A percentile compares a stretch with the other conserved stretches of the same genome.
Evolutionary conservation across 2,888 invertebrate species (phyloP).

Genomic region (Trachelus iudaicus): DNA sequence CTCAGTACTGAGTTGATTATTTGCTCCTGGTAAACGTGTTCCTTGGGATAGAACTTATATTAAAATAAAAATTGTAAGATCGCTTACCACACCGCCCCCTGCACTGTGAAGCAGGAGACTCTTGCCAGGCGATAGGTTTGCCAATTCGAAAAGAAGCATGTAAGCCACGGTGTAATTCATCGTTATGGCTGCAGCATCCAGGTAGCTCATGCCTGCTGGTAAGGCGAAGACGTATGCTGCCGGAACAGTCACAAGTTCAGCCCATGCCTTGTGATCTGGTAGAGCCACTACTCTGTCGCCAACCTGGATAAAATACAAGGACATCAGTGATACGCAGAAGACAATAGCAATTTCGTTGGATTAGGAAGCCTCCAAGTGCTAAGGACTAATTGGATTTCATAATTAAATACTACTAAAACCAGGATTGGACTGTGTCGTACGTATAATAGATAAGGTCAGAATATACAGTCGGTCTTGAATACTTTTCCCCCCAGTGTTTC

Average conservation of each 20-base stretch:
- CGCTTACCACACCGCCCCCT: slow-evolving; percentile 89
- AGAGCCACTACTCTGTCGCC: slow-evolving; percentile 86
- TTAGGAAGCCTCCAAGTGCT: no score
- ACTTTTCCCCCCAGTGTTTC: no score
- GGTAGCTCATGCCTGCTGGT: slow-evolving; percentile 78
- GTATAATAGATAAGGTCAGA: no score
- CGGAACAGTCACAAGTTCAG: slow-evolving; percentile 84
- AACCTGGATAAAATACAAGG: slow-evolving; percentile 67
- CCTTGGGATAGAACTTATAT: no score
- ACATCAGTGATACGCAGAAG: no score
- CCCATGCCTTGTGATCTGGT: slow-evolving; percentile 88
- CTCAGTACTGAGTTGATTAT: no score
- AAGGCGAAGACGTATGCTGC: slow-evolving; percentile 84
- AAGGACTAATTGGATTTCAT: no score
- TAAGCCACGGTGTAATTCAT: slow-evolving; percentile 90
- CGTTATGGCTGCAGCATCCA: slow-evolving; percentile 86
- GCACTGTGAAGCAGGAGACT: slow-evolving; percentile 86
- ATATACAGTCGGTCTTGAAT: no score
- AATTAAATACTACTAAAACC: no score
- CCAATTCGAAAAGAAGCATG: slow-evolving; percentile 86
- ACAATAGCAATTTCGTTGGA: no score
- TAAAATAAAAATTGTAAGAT: not conserved
- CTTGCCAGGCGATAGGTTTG: slow-evolving; percentile 81
- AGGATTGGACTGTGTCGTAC: no score
- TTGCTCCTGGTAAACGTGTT: no score